Base-by-base conservation (phyloP, 1,140 invertebrate genomes). In the Penaeus japonicus region DNA sequence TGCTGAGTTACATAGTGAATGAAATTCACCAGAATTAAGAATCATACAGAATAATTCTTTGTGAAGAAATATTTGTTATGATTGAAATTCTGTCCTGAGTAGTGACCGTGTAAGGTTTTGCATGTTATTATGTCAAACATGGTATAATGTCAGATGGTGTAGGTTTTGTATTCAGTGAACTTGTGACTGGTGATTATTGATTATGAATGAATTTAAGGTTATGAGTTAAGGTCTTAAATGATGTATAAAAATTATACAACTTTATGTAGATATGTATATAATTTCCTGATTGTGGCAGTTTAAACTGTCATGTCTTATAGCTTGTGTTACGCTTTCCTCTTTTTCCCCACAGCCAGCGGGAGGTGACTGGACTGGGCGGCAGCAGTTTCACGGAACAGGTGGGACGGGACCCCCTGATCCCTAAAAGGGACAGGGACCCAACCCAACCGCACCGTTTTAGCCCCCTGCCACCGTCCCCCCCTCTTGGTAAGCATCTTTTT, bases 241-340 rank as follows among this genome's bases (percentile, higher is more conserved):
- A 47, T 73, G 70, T 73, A 73, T 27, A 73, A 27, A 15, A 30
- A 20, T 10, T 81, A 57, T 81, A 24, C 18, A 57, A 20, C 4
- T 55, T 27, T 81, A 12, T 82, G 15, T 84, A n/a, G 22, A 84
- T 15, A 24, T n/a, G 18, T 55, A 57, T 70, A 84, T 82, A 32
- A n/a, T 65, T 55, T 39, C 59, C 55, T 10, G 62, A 53, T 77
- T 4, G 22, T 39, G 65, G 30, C 59, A 82, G 39, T 47, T 47
- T 12, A 47, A 47, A 47, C 47, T 47, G 47, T 15, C 10, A 47
- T 47, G 10, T 47, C 47, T 15, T 47, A 47, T 47, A 47, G 70
- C 86, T 75, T 88, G 81, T 88, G 86, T 88, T 88, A 88, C 86
- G 86, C 86, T 88, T 88, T 78, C 73, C 62, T 88, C 70, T 88